phyloP scores from a whole-genome alignment of 2,797 vertebrate genomes.

The Tapirus indicus region DNA sequence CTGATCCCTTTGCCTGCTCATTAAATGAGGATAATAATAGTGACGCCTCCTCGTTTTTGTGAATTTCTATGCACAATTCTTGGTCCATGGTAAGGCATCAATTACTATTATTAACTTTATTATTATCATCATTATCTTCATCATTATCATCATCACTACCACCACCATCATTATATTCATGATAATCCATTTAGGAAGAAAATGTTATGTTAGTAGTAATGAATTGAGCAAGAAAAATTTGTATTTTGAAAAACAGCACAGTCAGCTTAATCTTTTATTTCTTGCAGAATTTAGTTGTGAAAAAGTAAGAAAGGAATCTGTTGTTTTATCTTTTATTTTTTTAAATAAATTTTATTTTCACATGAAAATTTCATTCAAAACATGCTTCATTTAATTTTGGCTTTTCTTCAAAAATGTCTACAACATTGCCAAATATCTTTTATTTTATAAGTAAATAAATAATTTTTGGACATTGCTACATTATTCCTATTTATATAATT shows the following conservation, averaged over 20 bases:
- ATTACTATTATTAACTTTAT: neutral
- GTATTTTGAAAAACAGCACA: neutral
- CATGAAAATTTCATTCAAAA: neutral
- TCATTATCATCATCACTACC: neutral
- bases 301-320: neutral
- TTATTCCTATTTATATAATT: neutral
- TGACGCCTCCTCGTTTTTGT: neutral
- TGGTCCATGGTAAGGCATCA: neutral
- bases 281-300: neutral
- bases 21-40: neutral
- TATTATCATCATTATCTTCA: neutral
- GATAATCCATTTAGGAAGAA: neutral
- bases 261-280: neutral
- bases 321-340: neutral
- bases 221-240: neutral
- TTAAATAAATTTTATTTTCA: neutral
- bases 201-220: neutral
- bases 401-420: neutral
- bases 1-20: neutral
- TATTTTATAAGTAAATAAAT: neutral
- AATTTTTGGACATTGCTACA: neutral
- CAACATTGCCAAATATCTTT: neutral
- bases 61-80: neutral
- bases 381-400: neutral
- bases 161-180: neutral